Conservation (phyloP, 1,140 invertebrate genomes). For the Spodoptera frugiperda region DNA sequence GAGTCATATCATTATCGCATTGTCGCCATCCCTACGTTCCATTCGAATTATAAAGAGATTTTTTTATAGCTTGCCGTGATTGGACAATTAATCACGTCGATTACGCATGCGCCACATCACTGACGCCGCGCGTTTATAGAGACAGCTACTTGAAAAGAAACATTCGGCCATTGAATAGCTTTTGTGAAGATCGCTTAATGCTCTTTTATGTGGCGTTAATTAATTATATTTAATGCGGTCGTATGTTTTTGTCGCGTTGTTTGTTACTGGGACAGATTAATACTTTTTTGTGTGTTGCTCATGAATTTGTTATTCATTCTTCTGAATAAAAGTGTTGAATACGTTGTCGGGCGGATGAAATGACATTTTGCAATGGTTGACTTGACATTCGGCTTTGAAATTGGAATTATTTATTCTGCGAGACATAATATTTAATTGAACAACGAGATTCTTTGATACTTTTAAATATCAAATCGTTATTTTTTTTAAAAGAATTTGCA, state of each 20-base stretch:
- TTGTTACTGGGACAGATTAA: conserved; percentile 43
- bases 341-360: conserved; percentile 31
- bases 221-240: conserved; percentile 80
- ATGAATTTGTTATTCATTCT: conserved; percentile 38
- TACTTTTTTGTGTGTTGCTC: conserved; percentile 29
- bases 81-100: conserved; percentile 60
- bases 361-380: conserved; percentile 39
- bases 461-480: too few relatives aligned
- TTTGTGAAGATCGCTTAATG: conserved; percentile 65
- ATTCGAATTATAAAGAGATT: conserved; percentile 40
- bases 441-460: too few relatives aligned
- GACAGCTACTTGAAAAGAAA: conserved; percentile 63
- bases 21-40: conserved; percentile 3
- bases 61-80: conserved; percentile 39
- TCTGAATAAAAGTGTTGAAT: conserved; percentile 33
- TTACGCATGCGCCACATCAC: conserved; percentile 64
- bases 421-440: too few relatives aligned
- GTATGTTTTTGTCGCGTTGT: conserved; percentile 56
- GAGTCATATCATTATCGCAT: not conserved
- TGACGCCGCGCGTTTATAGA: conserved; percentile 60
- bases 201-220: conserved; percentile 69
- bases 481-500: too few relatives aligned
- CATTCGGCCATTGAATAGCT: conserved; percentile 58
- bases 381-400: not conserved
- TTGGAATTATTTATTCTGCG: conserved; percentile 7